Evolutionary conservation across 2,797 vertebrate genomes (phyloP).

Genomic region (Micropoecilia bifurca): DNA sequence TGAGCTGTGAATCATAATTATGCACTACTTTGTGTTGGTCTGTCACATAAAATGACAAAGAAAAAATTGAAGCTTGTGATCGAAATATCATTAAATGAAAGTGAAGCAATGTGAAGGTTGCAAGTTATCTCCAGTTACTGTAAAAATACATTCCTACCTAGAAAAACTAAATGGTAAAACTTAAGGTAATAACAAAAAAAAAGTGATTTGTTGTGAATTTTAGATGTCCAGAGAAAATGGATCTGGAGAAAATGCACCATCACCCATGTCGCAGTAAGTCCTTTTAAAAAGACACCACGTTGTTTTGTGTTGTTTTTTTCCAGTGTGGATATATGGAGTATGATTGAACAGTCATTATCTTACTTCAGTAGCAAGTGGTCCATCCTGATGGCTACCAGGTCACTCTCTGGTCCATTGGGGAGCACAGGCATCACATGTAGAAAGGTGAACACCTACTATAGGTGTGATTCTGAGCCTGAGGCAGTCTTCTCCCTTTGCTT

Average conservation of each 20-base stretch:
- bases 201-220: background rate
- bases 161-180: background rate
- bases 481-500: background rate
- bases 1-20: background rate
- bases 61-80: background rate
- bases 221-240: background rate
- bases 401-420: background rate
- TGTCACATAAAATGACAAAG: background rate
- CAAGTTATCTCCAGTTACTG: background rate
- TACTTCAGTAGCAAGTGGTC: background rate
- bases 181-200: background rate
- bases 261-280: background rate
- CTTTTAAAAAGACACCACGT: background rate
- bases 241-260: background rate
- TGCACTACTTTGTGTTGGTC: background rate
- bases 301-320: background rate
- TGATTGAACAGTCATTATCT: background rate
- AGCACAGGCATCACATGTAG: too few relatives aligned
- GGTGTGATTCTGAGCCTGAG: background rate
- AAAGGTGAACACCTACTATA: too few relatives aligned
- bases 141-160: too few relatives aligned
- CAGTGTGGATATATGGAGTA: background rate
- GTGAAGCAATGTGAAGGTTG: background rate
- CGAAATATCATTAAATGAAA: background rate
- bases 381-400: background rate